Conservation (phyloP, 2,888 invertebrate species). For the Salpingus planirostris region DNA sequence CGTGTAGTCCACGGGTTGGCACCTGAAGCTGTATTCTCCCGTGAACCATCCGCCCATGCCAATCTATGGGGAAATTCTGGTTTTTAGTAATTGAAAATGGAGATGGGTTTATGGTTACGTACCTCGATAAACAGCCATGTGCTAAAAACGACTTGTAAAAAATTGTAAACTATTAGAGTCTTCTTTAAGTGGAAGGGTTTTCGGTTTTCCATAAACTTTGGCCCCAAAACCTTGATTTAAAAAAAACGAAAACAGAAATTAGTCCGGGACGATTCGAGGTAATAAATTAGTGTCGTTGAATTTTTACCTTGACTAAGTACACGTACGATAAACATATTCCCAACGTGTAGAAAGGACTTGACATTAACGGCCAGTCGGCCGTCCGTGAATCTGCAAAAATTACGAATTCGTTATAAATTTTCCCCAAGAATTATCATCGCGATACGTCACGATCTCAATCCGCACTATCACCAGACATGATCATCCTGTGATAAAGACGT, state of each 20-base stretch:
- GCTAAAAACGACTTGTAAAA: conserved; percentile 84
- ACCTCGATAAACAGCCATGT: conserved; percentile 89
- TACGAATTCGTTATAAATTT: too few relatives aligned
- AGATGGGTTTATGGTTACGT: conserved; percentile 33
- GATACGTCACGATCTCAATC: too few relatives aligned
- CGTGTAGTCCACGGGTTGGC: conserved; percentile 95
- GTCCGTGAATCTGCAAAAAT: conserved; percentile 71
- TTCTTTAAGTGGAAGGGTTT: conserved; percentile 70
- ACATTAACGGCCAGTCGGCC: conserved; percentile 88
- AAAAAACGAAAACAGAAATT: too few relatives aligned
- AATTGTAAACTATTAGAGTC: conserved; percentile 53
- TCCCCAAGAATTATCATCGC: too few relatives aligned
- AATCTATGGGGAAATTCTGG: conserved; percentile 61
- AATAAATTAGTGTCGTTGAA: too few relatives aligned
- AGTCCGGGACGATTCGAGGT: too few relatives aligned
- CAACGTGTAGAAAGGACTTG: conserved; percentile 86
- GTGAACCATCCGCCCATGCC: conserved; percentile 88
- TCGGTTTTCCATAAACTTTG: conserved; percentile 84
- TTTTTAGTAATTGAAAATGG: too few relatives aligned
- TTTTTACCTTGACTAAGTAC: conserved; percentile 79
- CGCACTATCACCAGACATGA: too few relatives aligned
- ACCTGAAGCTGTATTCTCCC: conserved; percentile 89
- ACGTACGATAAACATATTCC: conserved; percentile 83
- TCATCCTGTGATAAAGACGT: too few relatives aligned
- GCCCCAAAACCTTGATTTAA: conserved; percentile 75